Percentiles rank a stretch among this genome's conserved stretches.
phyloP scores from a whole-genome alignment of 2,888 invertebrate species.

The Ecdyonurus torrentis region DNA sequence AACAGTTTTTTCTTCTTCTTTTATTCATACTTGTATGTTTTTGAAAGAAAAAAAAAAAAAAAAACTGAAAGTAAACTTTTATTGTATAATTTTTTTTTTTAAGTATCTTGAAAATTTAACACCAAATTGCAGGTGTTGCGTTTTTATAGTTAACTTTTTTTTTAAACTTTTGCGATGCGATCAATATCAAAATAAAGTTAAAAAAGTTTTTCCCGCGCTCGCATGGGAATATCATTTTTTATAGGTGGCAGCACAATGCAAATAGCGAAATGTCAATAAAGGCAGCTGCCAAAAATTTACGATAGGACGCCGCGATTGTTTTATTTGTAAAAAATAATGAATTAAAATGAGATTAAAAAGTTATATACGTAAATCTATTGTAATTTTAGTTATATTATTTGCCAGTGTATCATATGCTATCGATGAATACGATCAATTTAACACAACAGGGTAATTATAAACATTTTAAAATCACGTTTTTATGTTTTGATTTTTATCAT shows the following conservation, averaged over 20 bases:
- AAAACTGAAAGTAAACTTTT: no score
- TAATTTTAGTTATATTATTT: neutral
- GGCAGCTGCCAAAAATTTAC: neutral
- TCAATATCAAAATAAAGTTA: neutral
- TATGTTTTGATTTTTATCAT: neutral
- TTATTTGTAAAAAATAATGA: neutral
- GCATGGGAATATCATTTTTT: no score
- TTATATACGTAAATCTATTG: neutral
- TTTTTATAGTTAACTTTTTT: no score
- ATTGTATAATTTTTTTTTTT: no score
- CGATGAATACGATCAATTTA: neutral
- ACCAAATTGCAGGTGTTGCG: no score
- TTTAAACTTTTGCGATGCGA: no score
- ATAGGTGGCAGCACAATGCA: neutral
- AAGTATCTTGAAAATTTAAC: no score
- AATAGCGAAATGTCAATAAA: neutral
- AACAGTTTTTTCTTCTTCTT: no score
- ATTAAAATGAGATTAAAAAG: neutral
- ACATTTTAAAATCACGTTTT: neutral
- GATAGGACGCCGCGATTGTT: neutral
- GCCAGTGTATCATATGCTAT: neutral
- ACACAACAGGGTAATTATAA: neutral
- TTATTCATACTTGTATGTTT: no score
- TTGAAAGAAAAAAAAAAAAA: no score
- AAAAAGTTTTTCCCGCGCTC: neutral